Conservation (phyloP, 92 coral and sea anemone genomes). For the Micromussa lordhowensis region DNA sequence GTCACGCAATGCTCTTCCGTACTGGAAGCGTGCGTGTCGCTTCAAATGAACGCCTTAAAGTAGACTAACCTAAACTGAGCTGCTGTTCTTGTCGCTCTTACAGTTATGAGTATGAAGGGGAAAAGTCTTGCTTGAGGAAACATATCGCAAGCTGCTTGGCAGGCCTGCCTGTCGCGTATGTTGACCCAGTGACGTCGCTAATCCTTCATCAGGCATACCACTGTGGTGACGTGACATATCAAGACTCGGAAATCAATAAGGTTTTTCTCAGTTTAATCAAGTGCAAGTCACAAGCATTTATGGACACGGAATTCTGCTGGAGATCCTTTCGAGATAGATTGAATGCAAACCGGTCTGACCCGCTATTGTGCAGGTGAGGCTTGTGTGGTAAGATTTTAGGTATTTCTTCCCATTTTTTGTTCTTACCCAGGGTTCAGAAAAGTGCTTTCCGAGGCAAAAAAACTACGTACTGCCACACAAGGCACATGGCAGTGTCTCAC, state of each 20-base stretch:
- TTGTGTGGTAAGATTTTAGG: not conserved
- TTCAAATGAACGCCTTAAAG: too few species aligned
- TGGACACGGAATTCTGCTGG: conserved; percentile 45
- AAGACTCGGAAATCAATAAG: not conserved
- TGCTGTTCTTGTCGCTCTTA: not conserved
- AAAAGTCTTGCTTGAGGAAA: conserved; percentile 6
- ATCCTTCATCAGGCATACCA: conserved; percentile 33
- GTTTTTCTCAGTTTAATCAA: not conserved
- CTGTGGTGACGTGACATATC: conserved; percentile 27
- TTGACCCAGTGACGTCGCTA: conserved; percentile 17
- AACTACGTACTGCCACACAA: too few species aligned
- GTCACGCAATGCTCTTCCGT: too few species aligned
- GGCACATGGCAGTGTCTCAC: too few species aligned
- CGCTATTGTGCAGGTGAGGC: conserved; percentile 41
- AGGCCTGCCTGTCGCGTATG: not conserved
- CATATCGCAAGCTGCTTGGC: conserved; percentile 26
- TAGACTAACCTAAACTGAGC: too few species aligned
- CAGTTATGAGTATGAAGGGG: conserved; percentile 21
- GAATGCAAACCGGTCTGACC: conserved; percentile 40
- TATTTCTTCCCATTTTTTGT: not conserved
- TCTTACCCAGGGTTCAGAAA: too few species aligned
- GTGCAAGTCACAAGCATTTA: conserved; percentile 25
- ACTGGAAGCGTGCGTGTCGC: too few species aligned
- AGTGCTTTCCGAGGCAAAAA: too few species aligned
- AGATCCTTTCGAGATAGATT: conserved; percentile 31